These are phyloP conservation scores for Colossoma macropomum DNA, from an alignment of 2,113 vertebrate genomes.

Conservation along the genomic window DNA sequence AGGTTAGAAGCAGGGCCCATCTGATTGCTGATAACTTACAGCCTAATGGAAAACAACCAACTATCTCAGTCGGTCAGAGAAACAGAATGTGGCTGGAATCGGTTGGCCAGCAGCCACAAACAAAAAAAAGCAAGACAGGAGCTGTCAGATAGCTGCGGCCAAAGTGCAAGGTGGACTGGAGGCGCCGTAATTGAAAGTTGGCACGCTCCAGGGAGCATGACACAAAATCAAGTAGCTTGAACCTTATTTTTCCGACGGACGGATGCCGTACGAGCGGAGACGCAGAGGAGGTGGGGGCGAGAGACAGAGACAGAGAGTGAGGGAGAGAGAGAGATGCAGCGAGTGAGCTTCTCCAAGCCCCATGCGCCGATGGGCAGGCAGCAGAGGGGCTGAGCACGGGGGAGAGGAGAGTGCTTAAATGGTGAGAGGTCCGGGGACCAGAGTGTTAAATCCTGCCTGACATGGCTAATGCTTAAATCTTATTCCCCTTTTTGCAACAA, in stretches of 20 bases:
- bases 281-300: slow-evolving; percentile 55
- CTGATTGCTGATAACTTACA: slow-evolving; percentile 54
- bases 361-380: slow-evolving; percentile 31
- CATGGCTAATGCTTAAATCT: slow-evolving; percentile 73
- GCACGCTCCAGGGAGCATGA: slow-evolving; percentile 80
- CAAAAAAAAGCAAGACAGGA: slow-evolving; percentile 62
- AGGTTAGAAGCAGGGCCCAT: slow-evolving; percentile 44
- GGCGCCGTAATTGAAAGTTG: slow-evolving; percentile 82
- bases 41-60: slow-evolving; percentile 62
- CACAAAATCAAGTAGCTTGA: slow-evolving; percentile 67
- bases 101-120: slow-evolving; percentile 79
- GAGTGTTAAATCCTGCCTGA: slow-evolving; percentile 82
- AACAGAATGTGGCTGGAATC: slow-evolving; percentile 69
- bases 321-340: slow-evolving; percentile 15
- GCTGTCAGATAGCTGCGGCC: slow-evolving; percentile 64
- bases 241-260: slow-evolving; percentile 63
- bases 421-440: slow-evolving; percentile 60
- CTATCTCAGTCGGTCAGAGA: slow-evolving; percentile 72
- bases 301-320: slow-evolving; percentile 52
- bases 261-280: slow-evolving; percentile 62
- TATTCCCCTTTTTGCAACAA: slow-evolving; percentile 80
- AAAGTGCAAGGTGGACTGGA: slow-evolving; percentile 69
- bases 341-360: slow-evolving; percentile 16
- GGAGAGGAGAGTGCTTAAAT: slow-evolving; percentile 42
- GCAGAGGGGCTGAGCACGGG: slow-evolving; percentile 51